Percentiles rank a stretch among this genome's conserved stretches.
Conservation (phyloP, 2,113 vertebrate species). For the Dromas ardeola region DNA sequence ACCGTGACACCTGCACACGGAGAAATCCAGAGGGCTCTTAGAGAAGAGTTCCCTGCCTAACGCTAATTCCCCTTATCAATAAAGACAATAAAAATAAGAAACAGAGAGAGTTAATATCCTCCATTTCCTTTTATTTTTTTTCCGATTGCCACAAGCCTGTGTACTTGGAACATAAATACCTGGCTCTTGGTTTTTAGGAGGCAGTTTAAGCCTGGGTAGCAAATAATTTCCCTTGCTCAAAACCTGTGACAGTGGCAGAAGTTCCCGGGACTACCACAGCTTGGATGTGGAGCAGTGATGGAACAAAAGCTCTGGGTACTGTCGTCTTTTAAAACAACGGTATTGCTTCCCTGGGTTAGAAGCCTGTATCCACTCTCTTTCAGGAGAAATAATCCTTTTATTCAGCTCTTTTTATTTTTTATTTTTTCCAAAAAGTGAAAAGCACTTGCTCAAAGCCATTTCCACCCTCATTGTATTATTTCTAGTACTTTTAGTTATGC, state of each 20-base stretch:
- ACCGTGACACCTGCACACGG: background rate
- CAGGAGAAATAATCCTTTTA: background rate
- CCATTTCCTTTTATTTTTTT: background rate
- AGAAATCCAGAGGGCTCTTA: background rate
- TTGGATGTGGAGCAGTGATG: rapidly evolving
- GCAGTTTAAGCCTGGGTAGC: background rate
- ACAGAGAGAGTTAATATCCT: background rate
- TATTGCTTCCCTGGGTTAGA: background rate
- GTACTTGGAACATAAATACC: background rate
- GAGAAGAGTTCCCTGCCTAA: background rate
- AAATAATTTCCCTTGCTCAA: background rate
- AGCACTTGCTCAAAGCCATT: background rate
- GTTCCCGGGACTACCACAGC: background rate
- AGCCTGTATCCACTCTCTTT: background rate
- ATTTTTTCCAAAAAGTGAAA: too few species aligned
- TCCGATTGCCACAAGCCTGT: background rate
- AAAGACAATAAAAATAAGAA: background rate
- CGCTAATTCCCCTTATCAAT: background rate
- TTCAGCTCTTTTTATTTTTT: too few species aligned
- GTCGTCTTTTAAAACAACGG: background rate
- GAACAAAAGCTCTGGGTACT: background rate
- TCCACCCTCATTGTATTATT: background rate
- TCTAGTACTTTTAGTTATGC: background rate
- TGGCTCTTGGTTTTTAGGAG: background rate
- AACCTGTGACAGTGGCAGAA: background rate